Evolutionary conservation across 2,888 invertebrate genomes (phyloP), one percentile per base, ranked within the genome.

Genomic region (Ophioninae sp.): DNA sequence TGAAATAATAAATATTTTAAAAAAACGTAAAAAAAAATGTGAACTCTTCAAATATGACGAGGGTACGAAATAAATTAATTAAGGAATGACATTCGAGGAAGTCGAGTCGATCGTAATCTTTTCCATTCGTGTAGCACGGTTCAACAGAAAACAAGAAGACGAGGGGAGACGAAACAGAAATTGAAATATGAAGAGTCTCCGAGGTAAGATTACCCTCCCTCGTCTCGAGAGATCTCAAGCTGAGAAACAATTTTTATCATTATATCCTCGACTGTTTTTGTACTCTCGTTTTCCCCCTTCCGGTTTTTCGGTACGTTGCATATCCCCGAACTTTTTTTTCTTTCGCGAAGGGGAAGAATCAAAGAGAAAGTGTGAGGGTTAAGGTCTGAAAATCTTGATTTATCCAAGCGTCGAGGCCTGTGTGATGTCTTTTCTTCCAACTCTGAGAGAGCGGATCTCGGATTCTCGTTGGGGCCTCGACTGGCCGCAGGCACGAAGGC

Each of bases 381-480:
- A 2, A 22, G 22, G 58, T 37, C 51, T 56, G 73, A 69, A 72
- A 67, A 59, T 61, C 73, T 81, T 87, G 86, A 87, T 87, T 87
- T 86, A 87, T 87, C 80, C 83, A 77, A 69, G 68, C 81, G 84
- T 85, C 86, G 73, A 85, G 82, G 81, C 84, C 81, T 82, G 81
- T 83, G 84, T 84, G 82, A 81, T 82, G 59, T 65, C 71, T 30
- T 76, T 76, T 75, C 37, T 58, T 23, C 71, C 23, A 23, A 51
- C 80, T 76, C 79, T 61, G 63, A 78, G 77, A 72, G 77, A 74
- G 72, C 74, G 61, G 63, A 79, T 79, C 79, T 67, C 71, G 67
- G 79, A 41, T 71, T 81, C 68, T 64, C 78, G 65, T 77, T 67
- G 61, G 58, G 30, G 44, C 67, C 72, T 83, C 75, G 56, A 51